phyloP scores from a whole-genome alignment of 2,797 vertebrate species.

The Silurus aristotelis region DNA sequence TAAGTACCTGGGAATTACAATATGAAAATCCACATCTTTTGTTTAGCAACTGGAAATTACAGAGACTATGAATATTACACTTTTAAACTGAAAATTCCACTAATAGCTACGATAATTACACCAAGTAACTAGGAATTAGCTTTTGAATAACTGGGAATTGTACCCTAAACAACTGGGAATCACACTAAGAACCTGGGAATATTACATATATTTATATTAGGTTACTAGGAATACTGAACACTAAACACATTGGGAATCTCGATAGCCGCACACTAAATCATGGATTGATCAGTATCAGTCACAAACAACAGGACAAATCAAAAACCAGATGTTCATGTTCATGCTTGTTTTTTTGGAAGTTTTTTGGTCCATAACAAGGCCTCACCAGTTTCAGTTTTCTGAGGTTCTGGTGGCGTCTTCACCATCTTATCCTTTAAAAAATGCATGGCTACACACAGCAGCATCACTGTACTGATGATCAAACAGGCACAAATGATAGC shows the following conservation, averaged over 20 bases:
- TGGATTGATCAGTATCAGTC: not conserved
- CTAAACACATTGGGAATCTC: too few species aligned
- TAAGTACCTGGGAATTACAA: not conserved
- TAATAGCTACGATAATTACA: too few species aligned
- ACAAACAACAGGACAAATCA: too few species aligned
- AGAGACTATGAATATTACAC: not conserved
- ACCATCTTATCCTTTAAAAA: constrained; percentile 18
- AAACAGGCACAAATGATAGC: constrained; percentile 24
- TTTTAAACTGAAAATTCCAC: not conserved
- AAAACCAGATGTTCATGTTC: not conserved
- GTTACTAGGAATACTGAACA: too few species aligned
- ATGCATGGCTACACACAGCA: not conserved
- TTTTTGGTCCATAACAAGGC: not conserved
- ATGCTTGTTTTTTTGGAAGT: not conserved
- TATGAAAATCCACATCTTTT: not conserved
- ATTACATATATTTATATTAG: not conserved
- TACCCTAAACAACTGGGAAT: not conserved
- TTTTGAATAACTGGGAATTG: not conserved
- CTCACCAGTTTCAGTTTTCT: constrained; percentile 31
- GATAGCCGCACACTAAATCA: not conserved
- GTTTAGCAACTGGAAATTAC: not conserved
- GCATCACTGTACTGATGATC: not conserved
- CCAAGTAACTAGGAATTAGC: not conserved
- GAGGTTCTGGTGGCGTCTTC: not conserved
- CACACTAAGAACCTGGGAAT: not conserved